Conservation (phyloP, 2,113 vertebrate species). For the Beaufortia kweichowensis region DNA sequence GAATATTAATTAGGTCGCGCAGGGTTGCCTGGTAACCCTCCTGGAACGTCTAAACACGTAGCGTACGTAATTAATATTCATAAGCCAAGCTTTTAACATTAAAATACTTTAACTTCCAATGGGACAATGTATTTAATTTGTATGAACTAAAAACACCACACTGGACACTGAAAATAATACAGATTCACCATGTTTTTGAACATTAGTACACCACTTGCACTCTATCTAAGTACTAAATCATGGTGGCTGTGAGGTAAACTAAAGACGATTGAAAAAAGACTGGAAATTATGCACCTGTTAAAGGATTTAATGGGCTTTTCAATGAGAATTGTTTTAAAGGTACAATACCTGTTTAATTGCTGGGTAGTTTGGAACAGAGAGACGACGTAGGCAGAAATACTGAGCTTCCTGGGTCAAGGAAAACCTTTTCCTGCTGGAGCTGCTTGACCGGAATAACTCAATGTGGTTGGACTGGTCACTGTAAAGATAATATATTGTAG, state of each 20-base stretch:
- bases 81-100: neutral
- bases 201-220: too few relatives aligned
- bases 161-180: too few relatives aligned
- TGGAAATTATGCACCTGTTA: too few relatives aligned
- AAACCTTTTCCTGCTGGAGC: slow-evolving; percentile 58
- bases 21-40: neutral
- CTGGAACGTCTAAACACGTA: neutral
- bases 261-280: too few relatives aligned
- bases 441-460: slow-evolving; percentile 64
- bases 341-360: slow-evolving; percentile 68
- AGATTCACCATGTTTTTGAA: too few relatives aligned
- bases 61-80: neutral
- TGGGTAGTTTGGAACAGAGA: slow-evolving; percentile 68
- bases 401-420: slow-evolving; percentile 71
- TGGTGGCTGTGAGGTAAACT: too few relatives aligned
- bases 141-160: too few relatives aligned
- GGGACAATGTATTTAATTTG: too few relatives aligned
- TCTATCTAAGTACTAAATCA: too few relatives aligned
- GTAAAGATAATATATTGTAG: slow-evolving; percentile 8
- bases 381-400: slow-evolving; percentile 67
- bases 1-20: slow-evolving; percentile 5
- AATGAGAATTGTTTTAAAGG: neutral
- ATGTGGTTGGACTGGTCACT: slow-evolving; percentile 68
- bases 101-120: too few relatives aligned
- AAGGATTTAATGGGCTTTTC: neutral